Percentiles rank a stretch among this genome's conserved stretches.
phyloP scores from a whole-genome alignment of 2,797 vertebrate species.

The Salarias fasciatus region DNA sequence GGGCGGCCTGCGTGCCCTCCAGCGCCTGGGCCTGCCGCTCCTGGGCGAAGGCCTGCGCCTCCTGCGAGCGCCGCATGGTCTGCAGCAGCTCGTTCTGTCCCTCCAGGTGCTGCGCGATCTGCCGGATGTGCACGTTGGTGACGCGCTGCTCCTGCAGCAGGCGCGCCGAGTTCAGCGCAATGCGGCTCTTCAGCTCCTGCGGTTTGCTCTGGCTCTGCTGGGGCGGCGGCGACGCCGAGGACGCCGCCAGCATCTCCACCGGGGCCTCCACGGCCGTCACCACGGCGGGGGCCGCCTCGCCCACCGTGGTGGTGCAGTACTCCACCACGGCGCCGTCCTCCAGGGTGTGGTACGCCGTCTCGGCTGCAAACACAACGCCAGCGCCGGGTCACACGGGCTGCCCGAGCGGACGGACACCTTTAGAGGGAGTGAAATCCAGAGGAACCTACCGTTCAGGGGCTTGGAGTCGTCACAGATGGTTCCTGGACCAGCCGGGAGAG shows the following conservation, averaged over 20 bases:
- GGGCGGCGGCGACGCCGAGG: slow-evolving; percentile 68
- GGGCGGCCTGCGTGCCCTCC: slow-evolving; percentile 93
- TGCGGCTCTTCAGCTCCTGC: slow-evolving; percentile 95
- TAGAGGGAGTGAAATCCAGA: neutral
- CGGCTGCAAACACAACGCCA: slow-evolving; percentile 74
- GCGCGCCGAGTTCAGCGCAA: slow-evolving; percentile 95
- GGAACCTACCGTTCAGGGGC: slow-evolving; percentile 73
- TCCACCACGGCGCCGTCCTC: slow-evolving; percentile 94
- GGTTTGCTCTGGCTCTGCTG: slow-evolving; percentile 87
- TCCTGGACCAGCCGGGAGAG: slow-evolving; percentile 72
- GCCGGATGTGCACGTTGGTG: slow-evolving; percentile 94
- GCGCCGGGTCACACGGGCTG: no score
- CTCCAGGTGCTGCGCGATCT: slow-evolving; percentile 96
- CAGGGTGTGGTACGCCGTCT: slow-evolving; percentile 91
- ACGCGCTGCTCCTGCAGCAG: slow-evolving; percentile 96
- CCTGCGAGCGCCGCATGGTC: slow-evolving; percentile 94
- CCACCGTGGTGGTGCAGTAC: slow-evolving; percentile 90
- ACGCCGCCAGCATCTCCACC: slow-evolving; percentile 86
- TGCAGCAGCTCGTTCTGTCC: slow-evolving; percentile 95
- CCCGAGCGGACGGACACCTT: no score
- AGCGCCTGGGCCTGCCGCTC: slow-evolving; percentile 96
- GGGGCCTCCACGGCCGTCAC: slow-evolving; percentile 83
- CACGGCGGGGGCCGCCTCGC: slow-evolving; percentile 82
- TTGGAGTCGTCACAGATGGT: slow-evolving; percentile 78
- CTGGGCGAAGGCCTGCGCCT: slow-evolving; percentile 94